Evolutionary conservation across 2,888 invertebrate genomes (phyloP), one percentile per base, ranked within the genome.

Genomic region (Cylloceria caligata): DNA sequence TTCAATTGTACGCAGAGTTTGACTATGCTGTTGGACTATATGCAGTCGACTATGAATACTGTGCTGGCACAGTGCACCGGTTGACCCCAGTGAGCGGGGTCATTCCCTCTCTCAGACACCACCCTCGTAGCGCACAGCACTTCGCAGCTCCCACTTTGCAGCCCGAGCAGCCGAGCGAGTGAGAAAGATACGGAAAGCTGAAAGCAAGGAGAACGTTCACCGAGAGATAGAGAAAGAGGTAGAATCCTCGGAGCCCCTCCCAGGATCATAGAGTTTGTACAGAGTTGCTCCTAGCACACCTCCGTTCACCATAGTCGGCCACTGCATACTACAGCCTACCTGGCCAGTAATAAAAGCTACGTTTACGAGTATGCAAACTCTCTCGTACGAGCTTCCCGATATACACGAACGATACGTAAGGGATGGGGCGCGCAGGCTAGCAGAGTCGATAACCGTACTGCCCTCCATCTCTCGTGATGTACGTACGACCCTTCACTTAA

Each of bases 41-140:
- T 45, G 45, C 45, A 78, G 64, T 73, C 45, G 64, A 65, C 45
- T 74, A 64, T 79, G 81, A 80, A 77, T 73, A 76, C 36, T 62
- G 80, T 60, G 84, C 76, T 84, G 85, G 87, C 84, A 86, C 85
- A 88, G 89, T 88, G 88, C 88, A 89, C 87, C 85, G 89, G 88
- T 90, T 91, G 91, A 91, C 90, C 90, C 87, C 90, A 88, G 83
- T 87, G 80, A 85, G 87, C 88, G 89, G 88, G 91, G 91, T 91
- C 90, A 91, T 90, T 90, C 90, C 89, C 89, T 88, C 87, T 88
- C 89, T 88, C 87, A 87, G 87, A 87, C 87, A 86, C 86, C 86
- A 83, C 82, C 86, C 85, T 83, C 83, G 76, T 82, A 84, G 73
- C 69, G 62, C 68, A 80, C 86, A 83, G 84, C 85, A 88, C 83